These are phyloP conservation scores for Subanguina moxae DNA, from an alignment of 1,140 invertebrate species.

Conservation along the genomic window DNA sequence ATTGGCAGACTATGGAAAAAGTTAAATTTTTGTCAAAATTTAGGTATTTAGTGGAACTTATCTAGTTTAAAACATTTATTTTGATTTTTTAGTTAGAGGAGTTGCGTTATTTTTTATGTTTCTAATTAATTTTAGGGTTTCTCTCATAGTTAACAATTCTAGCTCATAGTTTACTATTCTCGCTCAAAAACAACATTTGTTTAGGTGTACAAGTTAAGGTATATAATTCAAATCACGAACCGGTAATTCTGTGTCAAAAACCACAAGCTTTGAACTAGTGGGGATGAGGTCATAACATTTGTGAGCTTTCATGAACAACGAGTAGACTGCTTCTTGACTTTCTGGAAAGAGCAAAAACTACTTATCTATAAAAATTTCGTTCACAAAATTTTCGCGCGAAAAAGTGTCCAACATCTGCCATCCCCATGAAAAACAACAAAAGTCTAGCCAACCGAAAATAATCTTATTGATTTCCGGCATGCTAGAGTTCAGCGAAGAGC, in stretches of 20 bases:
- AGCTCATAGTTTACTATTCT: no score
- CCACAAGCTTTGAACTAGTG: conserved; percentile 94
- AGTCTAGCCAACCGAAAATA: conserved; percentile 45
- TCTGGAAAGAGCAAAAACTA: conserved; percentile 44
- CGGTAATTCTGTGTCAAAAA: conserved; percentile 96
- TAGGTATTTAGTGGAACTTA: no score
- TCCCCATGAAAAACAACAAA: conserved; percentile 6
- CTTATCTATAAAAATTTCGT: not conserved
- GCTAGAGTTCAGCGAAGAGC: conserved; percentile 26
- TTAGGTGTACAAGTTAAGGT: conserved; percentile 31
- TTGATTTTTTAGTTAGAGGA: no score
- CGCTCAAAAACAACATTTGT: no score
- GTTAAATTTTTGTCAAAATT: no score
- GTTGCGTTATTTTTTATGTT: no score
- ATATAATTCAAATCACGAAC: conserved; percentile 59
- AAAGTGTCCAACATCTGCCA: not conserved
- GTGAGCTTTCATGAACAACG: conserved; percentile 90
- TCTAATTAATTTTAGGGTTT: no score
- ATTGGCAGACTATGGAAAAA: no score
- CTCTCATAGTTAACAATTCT: no score
- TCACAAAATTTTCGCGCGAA: conserved; percentile 9
- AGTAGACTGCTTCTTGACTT: conserved; percentile 58
- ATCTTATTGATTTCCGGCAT: conserved; percentile 54
- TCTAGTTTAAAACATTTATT: no score
- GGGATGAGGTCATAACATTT: conserved; percentile 99